Evolutionary conservation across 2,113 vertebrate species (phyloP).

Genomic region (Brachypteracias leptosomus): DNA sequence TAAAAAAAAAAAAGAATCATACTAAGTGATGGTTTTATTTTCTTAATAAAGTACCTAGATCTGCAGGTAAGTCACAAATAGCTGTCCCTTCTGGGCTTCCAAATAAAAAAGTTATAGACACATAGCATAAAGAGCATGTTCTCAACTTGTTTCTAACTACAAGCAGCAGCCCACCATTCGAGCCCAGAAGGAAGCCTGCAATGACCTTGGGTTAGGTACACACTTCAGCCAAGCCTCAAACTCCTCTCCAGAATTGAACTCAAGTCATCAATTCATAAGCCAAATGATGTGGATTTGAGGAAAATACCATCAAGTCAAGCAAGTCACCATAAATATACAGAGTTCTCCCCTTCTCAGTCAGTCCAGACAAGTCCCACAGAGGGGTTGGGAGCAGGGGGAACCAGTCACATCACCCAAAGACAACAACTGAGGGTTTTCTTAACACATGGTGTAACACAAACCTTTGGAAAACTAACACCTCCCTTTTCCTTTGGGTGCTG

Average conservation of each 20-base stretch:
- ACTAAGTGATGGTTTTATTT: neutral
- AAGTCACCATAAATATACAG: neutral
- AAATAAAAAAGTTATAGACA: neutral
- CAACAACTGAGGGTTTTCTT: neutral
- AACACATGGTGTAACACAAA: neutral
- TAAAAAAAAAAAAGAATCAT: neutral
- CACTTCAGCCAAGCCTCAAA: neutral
- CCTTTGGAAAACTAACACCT: neutral
- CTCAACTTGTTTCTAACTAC: neutral
- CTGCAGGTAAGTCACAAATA: neutral
- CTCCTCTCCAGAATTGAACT: neutral
- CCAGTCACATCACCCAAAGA: neutral
- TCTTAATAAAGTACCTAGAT: neutral
- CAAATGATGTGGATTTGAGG: neutral
- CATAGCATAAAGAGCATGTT: neutral
- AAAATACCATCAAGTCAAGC: neutral
- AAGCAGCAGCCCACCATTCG: neutral
- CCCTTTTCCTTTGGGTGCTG: neutral
- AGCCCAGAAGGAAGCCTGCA: neutral
- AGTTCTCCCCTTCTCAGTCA: neutral
- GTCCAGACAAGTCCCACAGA: neutral
- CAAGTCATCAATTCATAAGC: neutral
- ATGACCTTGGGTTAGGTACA: neutral
- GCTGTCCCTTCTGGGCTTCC: neutral
- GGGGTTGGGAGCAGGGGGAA: fast-evolving